phyloP scores from a whole-genome alignment of 2,888 invertebrate genomes.

The Parnassius smintheus region DNA sequence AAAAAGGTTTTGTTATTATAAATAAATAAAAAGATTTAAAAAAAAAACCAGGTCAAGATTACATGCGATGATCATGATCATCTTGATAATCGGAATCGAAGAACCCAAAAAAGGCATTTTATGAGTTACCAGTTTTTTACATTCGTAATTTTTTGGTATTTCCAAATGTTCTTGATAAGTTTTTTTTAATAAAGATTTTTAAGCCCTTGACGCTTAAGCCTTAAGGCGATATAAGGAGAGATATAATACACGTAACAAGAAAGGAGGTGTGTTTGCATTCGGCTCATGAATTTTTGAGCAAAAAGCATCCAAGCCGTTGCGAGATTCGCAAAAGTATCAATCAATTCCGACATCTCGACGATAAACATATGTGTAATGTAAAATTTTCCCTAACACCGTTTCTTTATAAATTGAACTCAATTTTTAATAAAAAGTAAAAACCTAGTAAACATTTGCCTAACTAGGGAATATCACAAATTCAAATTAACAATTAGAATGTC shows the following conservation, averaged over 20 bases:
- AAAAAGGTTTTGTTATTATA: too few species aligned
- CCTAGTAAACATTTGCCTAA: too few species aligned
- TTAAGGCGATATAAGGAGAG: constrained; percentile 46
- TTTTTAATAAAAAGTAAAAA: too few species aligned
- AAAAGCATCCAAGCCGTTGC: constrained; percentile 34
- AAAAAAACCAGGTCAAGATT: constrained; percentile 24
- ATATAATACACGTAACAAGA: constrained; percentile 50
- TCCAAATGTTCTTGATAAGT: constrained; percentile 15
- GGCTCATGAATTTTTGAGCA: constrained; percentile 42
- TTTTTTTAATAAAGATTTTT: constrained; percentile 37
- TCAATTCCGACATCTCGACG: constrained; percentile 31
- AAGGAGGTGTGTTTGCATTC: constrained; percentile 57
- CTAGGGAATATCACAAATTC: too few species aligned
- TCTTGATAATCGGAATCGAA: constrained; percentile 18
- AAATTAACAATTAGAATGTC: too few species aligned
- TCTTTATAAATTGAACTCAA: too few species aligned
- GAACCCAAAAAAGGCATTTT: constrained; percentile 22
- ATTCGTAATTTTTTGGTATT: constrained; percentile 10
- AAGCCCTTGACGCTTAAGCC: constrained; percentile 45
- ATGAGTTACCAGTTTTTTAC: constrained; percentile 19
- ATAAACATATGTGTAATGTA: constrained; percentile 23
- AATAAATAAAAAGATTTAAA: neutral
- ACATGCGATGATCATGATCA: constrained; percentile 14
- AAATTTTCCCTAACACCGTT: neutral
- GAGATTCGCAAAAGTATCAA: constrained; percentile 31